Percentiles rank a stretch among this genome's conserved stretches.
These are phyloP conservation scores for Whitmania pigra DNA, from an alignment of 1,140 invertebrate species.

Conservation along the genomic window DNA sequence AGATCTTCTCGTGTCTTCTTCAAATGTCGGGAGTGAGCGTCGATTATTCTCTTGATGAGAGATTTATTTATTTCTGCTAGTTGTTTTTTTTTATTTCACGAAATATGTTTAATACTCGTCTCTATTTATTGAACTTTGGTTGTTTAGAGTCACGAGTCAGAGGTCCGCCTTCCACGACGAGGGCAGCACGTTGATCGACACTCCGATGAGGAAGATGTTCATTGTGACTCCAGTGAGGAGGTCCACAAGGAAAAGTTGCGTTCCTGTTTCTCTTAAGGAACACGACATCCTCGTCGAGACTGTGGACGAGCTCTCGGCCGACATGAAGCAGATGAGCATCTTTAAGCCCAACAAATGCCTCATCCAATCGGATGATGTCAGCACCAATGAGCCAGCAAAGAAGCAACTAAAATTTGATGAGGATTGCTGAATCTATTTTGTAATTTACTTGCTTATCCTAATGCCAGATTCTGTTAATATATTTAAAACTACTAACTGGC, in stretches of 20 bases:
- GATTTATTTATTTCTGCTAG: not conserved
- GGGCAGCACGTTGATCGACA: not conserved
- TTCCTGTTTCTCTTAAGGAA: not conserved
- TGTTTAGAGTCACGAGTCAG: not conserved
- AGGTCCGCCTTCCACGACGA: not conserved
- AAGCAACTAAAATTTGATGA: no score
- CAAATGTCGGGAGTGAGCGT: not conserved
- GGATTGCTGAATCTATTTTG: no score
- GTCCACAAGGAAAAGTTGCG: slow-evolving; percentile 2
- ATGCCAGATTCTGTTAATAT: no score
- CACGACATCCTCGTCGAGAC: not conserved
- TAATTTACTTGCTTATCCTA: no score
- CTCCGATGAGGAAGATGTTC: not conserved
- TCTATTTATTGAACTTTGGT: not conserved
- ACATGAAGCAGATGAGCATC: slow-evolving; percentile 3
- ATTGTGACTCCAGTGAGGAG: slow-evolving; percentile 1
- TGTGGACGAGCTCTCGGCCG: not conserved
- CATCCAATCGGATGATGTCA: no score
- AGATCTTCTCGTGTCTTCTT: slow-evolving; percentile 5
- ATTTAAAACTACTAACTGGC: no score
- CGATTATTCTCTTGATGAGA: not conserved
- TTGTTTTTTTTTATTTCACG: not conserved
- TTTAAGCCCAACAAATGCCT: not conserved
- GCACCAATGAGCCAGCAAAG: no score
- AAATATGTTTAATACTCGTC: not conserved